Conservation (phyloP, 2,797 vertebrate species). For the Gymnoscopelus braueri region DNA sequence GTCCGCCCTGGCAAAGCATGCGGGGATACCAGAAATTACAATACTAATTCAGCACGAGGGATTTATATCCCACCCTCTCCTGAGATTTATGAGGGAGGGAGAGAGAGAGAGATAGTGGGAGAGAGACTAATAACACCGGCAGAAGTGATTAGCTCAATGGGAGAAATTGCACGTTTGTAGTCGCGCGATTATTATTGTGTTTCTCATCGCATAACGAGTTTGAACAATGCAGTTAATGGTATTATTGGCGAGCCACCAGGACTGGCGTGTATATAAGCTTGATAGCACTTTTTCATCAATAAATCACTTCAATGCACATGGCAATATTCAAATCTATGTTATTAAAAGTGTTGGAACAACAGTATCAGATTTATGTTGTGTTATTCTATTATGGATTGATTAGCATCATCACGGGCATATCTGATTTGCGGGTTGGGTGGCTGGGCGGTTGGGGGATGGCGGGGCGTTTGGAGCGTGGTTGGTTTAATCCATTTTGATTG, state of each 20-base stretch:
- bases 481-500: slow-evolving; percentile 83
- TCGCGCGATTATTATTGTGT: slow-evolving; percentile 82
- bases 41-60: slow-evolving; percentile 77
- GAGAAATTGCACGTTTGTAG: slow-evolving; percentile 80
- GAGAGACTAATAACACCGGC: slow-evolving; percentile 72
- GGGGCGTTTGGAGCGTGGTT: slow-evolving; percentile 70
- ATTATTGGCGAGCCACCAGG: slow-evolving; percentile 84
- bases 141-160: slow-evolving; percentile 82
- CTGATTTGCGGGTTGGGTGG: slow-evolving; percentile 67
- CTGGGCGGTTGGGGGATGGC: slow-evolving; percentile 17
- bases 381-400: slow-evolving; percentile 84
- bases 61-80: slow-evolving; percentile 67
- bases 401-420: slow-evolving; percentile 78
- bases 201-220: slow-evolving; percentile 84
- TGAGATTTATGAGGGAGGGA: slow-evolving; percentile 73
- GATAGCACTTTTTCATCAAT: slow-evolving; percentile 82
- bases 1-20: slow-evolving; percentile 72
- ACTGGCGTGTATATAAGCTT: slow-evolving; percentile 76
- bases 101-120: slow-evolving; percentile 7
- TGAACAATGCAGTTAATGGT: slow-evolving; percentile 86
- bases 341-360: slow-evolving; percentile 84
- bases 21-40: slow-evolving; percentile 76
- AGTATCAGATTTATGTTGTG: slow-evolving; percentile 82
- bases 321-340: slow-evolving; percentile 84
- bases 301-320: slow-evolving; percentile 82